These are phyloP conservation scores for Epizoanthus fatuus DNA, from an alignment of 92 coral and sea anemone species.

Conservation along the genomic window DNA sequence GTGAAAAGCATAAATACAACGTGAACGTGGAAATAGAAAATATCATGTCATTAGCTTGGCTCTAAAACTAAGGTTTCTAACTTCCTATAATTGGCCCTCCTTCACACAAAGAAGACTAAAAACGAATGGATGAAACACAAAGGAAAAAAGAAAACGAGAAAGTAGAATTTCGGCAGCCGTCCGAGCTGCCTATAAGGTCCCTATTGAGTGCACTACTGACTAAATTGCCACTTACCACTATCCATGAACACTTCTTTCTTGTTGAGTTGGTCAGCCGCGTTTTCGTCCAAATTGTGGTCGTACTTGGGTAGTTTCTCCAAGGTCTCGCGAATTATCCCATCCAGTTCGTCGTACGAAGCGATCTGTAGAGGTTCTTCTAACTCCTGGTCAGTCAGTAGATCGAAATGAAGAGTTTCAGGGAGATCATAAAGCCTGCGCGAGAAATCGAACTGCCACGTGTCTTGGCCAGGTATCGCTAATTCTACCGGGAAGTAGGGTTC, in stretches of 20 bases:
- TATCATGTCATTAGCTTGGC: too few species aligned
- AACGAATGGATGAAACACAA: too few species aligned
- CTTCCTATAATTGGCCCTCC: neutral
- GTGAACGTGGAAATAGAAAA: too few species aligned
- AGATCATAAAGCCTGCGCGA: slow-evolving; percentile 50
- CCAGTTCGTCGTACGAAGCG: slow-evolving; percentile 46
- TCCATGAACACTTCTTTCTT: slow-evolving; percentile 45
- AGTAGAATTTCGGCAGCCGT: slow-evolving; percentile 6
- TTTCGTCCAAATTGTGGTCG: slow-evolving; percentile 48
- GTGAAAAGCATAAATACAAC: too few species aligned
- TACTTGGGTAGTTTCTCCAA: slow-evolving; percentile 40
- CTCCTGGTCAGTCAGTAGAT: slow-evolving; percentile 50
- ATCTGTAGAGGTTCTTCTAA: slow-evolving; percentile 47
- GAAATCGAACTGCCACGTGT: slow-evolving; percentile 47
- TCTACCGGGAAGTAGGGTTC: slow-evolving; percentile 52
- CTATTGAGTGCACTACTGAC: slow-evolving; percentile 24
- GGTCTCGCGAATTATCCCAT: slow-evolving; percentile 33
- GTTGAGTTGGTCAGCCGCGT: slow-evolving; percentile 44
- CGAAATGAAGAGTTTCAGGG: slow-evolving; percentile 45
- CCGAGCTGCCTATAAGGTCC: slow-evolving; percentile 10
- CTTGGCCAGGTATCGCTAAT: slow-evolving; percentile 39
- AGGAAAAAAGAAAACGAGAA: too few species aligned
- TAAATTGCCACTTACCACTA: neutral
- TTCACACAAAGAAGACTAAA: too few species aligned
- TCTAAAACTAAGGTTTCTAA: too few species aligned